phyloP scores from a whole-genome alignment of 2,888 invertebrate genomes.

The Hipparchia semele region DNA sequence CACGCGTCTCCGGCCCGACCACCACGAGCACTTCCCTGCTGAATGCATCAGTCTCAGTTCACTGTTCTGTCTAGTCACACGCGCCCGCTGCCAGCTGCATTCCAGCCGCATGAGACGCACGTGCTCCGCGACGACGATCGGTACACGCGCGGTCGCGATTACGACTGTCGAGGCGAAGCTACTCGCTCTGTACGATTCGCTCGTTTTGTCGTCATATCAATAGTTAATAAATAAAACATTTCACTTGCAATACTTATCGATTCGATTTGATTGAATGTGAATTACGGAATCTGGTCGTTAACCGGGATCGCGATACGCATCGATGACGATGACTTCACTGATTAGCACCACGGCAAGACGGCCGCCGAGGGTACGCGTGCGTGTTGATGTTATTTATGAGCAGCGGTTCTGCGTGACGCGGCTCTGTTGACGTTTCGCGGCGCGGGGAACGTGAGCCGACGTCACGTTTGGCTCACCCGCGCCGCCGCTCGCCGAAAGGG shows the following conservation, averaged over 20 bases:
- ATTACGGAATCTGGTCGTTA: conserved; percentile 23
- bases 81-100: conserved; percentile 26
- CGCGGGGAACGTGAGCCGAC: conserved; percentile 77
- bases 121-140: conserved; percentile 58
- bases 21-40: conserved; percentile 55
- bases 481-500: conserved; percentile 74
- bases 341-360: conserved; percentile 35
- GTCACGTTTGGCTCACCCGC: conserved; percentile 78
- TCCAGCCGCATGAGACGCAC: conserved; percentile 51
- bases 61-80: conserved; percentile 44
- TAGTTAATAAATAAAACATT: conserved; percentile 56
- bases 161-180: conserved; percentile 60
- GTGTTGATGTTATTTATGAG: conserved; percentile 68
- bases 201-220: conserved; percentile 72
- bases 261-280: conserved; percentile 30
- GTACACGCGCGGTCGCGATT: conserved; percentile 68
- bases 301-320: conserved; percentile 41
- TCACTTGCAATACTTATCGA: conserved; percentile 46
- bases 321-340: conserved; percentile 30
- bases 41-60: conserved; percentile 63
- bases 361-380: conserved; percentile 50
- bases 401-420: conserved; percentile 65
- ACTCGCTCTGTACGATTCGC: conserved; percentile 61
- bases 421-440: conserved; percentile 77
- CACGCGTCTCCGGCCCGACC: conserved; percentile 61